These are phyloP conservation scores for Melinopterus prodromus DNA, from an alignment of 2,888 invertebrate genomes.

Conservation along the genomic window DNA sequence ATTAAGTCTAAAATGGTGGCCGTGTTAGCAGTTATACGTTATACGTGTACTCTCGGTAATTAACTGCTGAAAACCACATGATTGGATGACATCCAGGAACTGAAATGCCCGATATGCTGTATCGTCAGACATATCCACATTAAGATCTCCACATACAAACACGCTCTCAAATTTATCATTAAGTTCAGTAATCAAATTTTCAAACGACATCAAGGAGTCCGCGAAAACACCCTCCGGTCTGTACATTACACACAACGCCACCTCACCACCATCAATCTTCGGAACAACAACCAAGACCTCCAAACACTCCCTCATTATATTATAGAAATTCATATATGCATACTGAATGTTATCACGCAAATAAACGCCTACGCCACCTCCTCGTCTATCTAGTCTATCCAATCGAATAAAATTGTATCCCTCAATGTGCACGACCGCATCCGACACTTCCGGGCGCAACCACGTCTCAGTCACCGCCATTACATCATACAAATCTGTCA, in stretches of 20 bases:
- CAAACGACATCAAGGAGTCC: not conserved
- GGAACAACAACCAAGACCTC: not conserved
- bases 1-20: not conserved
- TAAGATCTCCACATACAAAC: not conserved
- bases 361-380: not conserved
- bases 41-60: not conserved
- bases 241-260: not conserved
- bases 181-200: not conserved
- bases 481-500: not conserved
- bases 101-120: not conserved
- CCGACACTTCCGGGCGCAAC: not conserved
- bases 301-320: not conserved
- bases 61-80: not conserved
- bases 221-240: not conserved
- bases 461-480: not conserved
- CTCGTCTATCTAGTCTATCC: not conserved
- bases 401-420: not conserved
- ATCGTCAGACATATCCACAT: not conserved
- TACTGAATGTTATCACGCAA: not conserved
- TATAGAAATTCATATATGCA: not conserved
- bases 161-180: not conserved
- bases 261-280: not conserved
- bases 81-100: not conserved
- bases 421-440: not conserved
- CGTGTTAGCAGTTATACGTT: not conserved